phyloP scores from a whole-genome alignment of 2,888 invertebrate genomes.

The Athripsodes cinereus region DNA sequence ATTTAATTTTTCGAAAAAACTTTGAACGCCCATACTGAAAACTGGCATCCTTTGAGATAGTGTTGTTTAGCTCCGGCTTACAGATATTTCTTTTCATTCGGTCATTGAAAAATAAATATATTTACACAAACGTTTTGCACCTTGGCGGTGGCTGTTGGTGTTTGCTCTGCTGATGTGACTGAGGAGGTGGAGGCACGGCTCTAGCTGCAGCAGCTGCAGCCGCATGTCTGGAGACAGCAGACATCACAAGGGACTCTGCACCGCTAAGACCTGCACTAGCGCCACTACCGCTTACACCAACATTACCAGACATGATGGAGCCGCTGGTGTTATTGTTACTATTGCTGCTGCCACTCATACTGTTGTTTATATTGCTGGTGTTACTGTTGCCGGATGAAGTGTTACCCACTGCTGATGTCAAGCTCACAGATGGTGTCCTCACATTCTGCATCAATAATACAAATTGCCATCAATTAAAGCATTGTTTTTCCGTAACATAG shows the following conservation, averaged over 20 bases:
- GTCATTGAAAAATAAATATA: background rate
- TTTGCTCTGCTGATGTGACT: constrained; percentile 4
- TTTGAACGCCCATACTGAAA: too few species aligned
- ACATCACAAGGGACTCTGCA: constrained; percentile 22
- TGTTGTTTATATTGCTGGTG: background rate
- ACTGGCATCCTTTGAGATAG: too few species aligned
- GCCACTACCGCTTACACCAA: background rate
- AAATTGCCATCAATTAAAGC: background rate
- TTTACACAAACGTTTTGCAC: background rate
- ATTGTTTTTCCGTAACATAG: too few species aligned
- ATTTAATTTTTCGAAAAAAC: too few species aligned
- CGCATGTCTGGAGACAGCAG: constrained; percentile 12
- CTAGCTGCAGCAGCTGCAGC: constrained; percentile 1
- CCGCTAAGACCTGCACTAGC: background rate
- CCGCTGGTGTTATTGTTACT: background rate
- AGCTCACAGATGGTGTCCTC: constrained; percentile 42
- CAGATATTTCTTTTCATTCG: too few species aligned
- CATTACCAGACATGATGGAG: background rate
- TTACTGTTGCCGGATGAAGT: background rate
- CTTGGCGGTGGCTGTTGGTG: constrained; percentile 25
- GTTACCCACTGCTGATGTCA: constrained; percentile 10
- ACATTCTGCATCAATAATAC: constrained; percentile 29
- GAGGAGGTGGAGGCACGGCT: background rate
- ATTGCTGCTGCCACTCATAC: background rate
- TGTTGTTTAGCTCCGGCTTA: too few species aligned